phyloP scores from a whole-genome alignment of 2,888 invertebrate genomes.

The Drosophila anomelani region DNA sequence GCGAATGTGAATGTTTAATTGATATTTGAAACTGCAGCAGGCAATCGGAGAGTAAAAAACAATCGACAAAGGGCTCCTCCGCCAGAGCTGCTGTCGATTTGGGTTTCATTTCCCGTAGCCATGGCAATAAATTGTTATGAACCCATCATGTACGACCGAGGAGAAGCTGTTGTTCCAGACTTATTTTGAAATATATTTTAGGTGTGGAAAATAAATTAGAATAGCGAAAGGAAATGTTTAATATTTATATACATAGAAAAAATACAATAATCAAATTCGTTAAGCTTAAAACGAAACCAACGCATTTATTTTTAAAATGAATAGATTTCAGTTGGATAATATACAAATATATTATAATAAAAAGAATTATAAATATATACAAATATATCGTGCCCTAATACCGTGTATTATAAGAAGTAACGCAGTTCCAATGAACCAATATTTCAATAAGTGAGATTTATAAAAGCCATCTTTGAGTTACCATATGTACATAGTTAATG shows the following conservation, averaged over 20 bases:
- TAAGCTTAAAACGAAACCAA: no score
- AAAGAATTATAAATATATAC: no score
- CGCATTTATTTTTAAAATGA: no score
- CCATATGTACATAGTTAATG: no score
- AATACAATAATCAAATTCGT: background rate
- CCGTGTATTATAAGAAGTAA: no score
- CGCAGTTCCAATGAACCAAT: no score
- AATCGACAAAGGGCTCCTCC: constrained; percentile 9
- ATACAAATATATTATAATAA: no score
- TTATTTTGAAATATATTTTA: background rate
- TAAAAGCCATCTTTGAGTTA: no score
- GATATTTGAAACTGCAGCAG: constrained; percentile 59
- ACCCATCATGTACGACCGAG: background rate
- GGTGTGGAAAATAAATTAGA: background rate
- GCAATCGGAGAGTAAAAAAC: constrained; percentile 12
- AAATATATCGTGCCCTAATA: no score
- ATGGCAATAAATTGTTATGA: constrained; percentile 19
- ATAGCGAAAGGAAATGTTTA: background rate
- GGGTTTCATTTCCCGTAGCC: constrained; percentile 41
- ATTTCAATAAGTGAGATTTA: no score
- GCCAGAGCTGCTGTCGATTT: constrained; percentile 40
- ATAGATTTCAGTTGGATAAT: no score
- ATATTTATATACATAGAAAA: background rate
- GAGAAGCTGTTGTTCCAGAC: background rate
- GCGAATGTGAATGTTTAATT: constrained; percentile 49